phyloP scores from a whole-genome alignment of 2,888 invertebrate species.

The Cyrtodaria siliqua region DNA sequence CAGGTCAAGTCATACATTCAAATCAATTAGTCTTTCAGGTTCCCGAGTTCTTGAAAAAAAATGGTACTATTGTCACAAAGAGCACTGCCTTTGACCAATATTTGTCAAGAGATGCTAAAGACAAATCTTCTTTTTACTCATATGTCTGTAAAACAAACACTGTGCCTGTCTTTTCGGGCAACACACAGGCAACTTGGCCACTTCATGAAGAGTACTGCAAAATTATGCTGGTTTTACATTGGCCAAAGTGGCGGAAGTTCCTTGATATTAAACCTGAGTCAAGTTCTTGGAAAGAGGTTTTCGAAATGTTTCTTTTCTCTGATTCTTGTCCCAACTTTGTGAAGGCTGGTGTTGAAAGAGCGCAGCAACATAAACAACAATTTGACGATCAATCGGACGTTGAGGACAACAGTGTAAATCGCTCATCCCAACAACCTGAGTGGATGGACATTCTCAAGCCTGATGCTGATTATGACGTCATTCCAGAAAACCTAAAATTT shows the following conservation, averaged over 20 bases:
- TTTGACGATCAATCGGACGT: background rate
- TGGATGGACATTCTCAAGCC: constrained; percentile 22
- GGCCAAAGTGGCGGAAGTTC: too few species aligned
- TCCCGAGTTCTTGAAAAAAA: constrained; percentile 43
- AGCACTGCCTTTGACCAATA: constrained; percentile 41
- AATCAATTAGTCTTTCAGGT: constrained; percentile 61
- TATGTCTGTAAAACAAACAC: constrained; percentile 17
- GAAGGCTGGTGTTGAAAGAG: constrained; percentile 52
- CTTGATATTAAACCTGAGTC: constrained; percentile 49
- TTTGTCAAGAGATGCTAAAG: constrained; percentile 32
- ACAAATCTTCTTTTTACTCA: constrained; percentile 49
- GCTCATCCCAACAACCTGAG: constrained; percentile 16
- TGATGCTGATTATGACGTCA: constrained; percentile 4
- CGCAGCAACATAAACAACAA: background rate
- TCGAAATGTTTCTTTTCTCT: constrained; percentile 40
- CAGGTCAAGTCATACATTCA: constrained; percentile 58
- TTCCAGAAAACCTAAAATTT: constrained; percentile 1
- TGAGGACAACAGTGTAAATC: background rate
- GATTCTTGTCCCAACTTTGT: constrained; percentile 50
- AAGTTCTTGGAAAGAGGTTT: constrained; percentile 44
- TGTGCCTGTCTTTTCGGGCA: too few species aligned
- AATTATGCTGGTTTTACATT: constrained; percentile 39
- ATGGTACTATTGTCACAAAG: constrained; percentile 24
- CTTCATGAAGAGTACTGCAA: constrained; percentile 52
- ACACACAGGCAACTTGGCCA: constrained; percentile 49